Conservation (phyloP, 2,888 invertebrate genomes). For the Pogonocherus hispidulus region DNA sequence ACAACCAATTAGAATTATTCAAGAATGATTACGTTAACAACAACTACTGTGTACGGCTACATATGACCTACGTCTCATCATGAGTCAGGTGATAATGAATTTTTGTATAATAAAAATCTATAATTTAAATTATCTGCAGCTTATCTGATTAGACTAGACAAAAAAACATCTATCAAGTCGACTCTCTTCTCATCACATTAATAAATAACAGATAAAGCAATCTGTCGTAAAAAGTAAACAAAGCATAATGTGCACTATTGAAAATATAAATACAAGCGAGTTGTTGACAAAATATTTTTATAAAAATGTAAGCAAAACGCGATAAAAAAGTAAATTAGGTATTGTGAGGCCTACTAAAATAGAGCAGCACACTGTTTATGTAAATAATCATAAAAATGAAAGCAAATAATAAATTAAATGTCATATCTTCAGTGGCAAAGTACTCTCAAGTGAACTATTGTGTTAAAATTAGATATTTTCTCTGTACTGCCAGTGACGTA, state of each 20-base stretch:
- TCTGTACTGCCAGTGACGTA: constrained; percentile 27
- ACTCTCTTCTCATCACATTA: not conserved
- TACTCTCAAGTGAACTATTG: constrained; percentile 61
- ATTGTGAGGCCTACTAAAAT: constrained; percentile 24
- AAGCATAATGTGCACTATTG: constrained; percentile 5
- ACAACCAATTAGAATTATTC: too few relatives aligned
- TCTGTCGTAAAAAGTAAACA: constrained; percentile 22
- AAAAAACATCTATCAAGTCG: not conserved
- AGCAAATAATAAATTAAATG: constrained; percentile 53
- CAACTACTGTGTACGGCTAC: too few relatives aligned
- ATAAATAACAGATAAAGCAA: constrained; percentile 16
- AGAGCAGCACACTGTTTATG: constrained; percentile 25
- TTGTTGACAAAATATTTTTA: constrained; percentile 33
- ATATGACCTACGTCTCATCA: too few relatives aligned
- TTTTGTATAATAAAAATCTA: too few relatives aligned
- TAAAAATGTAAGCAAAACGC: constrained; percentile 26
- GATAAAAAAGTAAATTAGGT: constrained; percentile 33
- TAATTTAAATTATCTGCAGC: too few relatives aligned
- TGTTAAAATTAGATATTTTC: constrained; percentile 63
- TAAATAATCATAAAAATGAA: constrained; percentile 52
- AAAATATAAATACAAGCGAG: constrained; percentile 22
- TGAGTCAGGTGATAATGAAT: too few relatives aligned
- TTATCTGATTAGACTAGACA: too few relatives aligned
- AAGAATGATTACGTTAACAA: too few relatives aligned
- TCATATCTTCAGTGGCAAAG: constrained; percentile 57